Conservation (phyloP, 2,113 vertebrate species). For the Catharus minimus region DNA sequence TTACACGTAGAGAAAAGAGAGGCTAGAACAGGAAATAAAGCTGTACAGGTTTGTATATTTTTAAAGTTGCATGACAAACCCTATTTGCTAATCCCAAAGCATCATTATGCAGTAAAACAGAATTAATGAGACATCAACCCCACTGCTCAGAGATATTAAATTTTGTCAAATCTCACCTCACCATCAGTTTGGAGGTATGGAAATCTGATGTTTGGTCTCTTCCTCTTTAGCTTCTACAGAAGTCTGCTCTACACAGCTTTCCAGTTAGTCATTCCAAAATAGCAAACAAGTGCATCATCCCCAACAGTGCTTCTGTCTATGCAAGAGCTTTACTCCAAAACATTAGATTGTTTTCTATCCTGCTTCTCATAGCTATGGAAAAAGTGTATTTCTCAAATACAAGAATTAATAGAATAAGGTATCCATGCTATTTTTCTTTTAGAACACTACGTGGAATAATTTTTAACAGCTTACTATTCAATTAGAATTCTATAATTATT, state of each 20-base stretch:
- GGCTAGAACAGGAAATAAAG: background rate
- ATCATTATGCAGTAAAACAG: background rate
- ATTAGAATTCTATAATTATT: background rate
- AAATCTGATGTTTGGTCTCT: background rate
- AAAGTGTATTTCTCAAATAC: background rate
- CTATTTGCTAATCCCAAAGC: background rate
- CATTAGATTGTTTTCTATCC: background rate
- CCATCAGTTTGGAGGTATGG: background rate
- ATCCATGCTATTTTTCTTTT: background rate
- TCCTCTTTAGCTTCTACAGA: background rate
- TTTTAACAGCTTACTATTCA: background rate
- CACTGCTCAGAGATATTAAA: background rate
- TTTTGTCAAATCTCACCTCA: background rate
- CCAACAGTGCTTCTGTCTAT: background rate
- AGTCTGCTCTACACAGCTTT: background rate
- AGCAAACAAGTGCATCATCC: background rate
- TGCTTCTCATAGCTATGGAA: background rate
- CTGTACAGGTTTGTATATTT: background rate
- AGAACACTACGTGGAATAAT: background rate
- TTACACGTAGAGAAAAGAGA: background rate
- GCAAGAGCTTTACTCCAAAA: background rate
- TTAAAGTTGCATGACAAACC: conserved; percentile 5
- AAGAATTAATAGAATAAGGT: background rate
- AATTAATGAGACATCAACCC: background rate
- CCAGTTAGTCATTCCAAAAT: background rate